Evolutionary conservation across 2,113 vertebrate genomes (phyloP), one percentile per base, ranked within the genome.

Genomic region (Amphiprion percula): DNA sequence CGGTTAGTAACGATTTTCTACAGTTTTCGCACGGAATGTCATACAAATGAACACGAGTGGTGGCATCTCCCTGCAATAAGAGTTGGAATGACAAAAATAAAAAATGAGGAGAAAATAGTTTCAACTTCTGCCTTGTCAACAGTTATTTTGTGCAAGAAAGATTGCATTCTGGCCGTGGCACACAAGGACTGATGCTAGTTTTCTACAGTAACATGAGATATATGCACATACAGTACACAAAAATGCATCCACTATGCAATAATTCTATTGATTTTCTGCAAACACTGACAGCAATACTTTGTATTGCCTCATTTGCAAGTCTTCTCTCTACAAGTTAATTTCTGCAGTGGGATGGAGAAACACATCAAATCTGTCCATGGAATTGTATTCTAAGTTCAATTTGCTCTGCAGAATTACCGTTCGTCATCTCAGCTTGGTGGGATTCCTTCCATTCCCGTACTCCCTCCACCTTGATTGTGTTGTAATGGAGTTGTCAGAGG

Each of bases 351-450:
- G 79, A 76, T 61, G 69, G 53, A 58, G 59, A 77, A 80, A 68
- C 67, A 67, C 79, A 84, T 80, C 66, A 82, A 75, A 88, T 91
- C 41, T 82, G 59, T 84, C 61, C 74, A 69, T 80, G 86, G 84
- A 82, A 88, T 86, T 91, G 77, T 80, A 88, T 86, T 87, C 79
- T 64, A 78, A 72, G 74, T 85, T 85, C 61, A 90, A 88, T 91
- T 90, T 91, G 70, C 80, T 88, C 77, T 64, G 80, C 50, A 80
- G 78, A 88, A 87, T 88, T 87, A 90, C 65, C 82, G 77, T 87
- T 88, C 84, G 61, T 84, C 66, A 30, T 80, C 68, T 64, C 71
- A 67, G 77, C 77, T 86, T 61, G 74, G 75, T 28, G 37, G 71
- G 76, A 79, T 81, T 82, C 78, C 58, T 77, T 49, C 28, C 63